Percentiles rank a stretch among this genome's conserved stretches.
Conservation (phyloP, 2,888 invertebrate species). For the Macropis europaea region DNA sequence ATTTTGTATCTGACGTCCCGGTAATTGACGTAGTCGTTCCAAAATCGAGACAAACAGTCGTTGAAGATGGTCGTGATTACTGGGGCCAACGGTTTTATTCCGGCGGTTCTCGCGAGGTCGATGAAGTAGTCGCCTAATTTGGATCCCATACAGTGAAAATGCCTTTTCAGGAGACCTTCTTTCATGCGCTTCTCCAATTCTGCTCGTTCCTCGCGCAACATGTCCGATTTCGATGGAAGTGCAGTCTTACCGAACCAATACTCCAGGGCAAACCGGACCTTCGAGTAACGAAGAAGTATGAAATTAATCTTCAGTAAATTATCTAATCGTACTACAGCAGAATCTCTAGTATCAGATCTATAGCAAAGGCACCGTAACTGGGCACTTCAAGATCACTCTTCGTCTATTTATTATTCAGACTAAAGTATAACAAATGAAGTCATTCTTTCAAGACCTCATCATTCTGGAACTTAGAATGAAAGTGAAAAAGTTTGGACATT, state of each 20-base stretch:
- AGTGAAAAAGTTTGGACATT: too few species aligned
- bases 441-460: too few species aligned
- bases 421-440: too few species aligned
- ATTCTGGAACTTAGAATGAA: too few species aligned
- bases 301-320: not conserved
- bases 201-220: slow-evolving; percentile 83
- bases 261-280: slow-evolving; percentile 85
- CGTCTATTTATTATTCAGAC: too few species aligned
- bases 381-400: too few species aligned
- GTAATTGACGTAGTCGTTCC: slow-evolving; percentile 84
- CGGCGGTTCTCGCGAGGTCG: slow-evolving; percentile 85
- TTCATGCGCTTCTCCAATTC: slow-evolving; percentile 83
- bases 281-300: not conserved
- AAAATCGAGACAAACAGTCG: slow-evolving; percentile 84
- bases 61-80: slow-evolving; percentile 88
- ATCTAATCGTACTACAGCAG: slow-evolving; percentile 77
- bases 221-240: slow-evolving; percentile 84
- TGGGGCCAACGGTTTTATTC: slow-evolving; percentile 83
- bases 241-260: slow-evolving; percentile 84
- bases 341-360: too few species aligned
- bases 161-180: slow-evolving; percentile 85
- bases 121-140: slow-evolving; percentile 87
- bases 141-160: slow-evolving; percentile 92
- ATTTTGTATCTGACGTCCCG: slow-evolving; percentile 84
- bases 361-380: too few species aligned